Evolutionary conservation across 1,140 invertebrate genomes (phyloP).

Genomic region (Pectinophora gossypiella): DNA sequence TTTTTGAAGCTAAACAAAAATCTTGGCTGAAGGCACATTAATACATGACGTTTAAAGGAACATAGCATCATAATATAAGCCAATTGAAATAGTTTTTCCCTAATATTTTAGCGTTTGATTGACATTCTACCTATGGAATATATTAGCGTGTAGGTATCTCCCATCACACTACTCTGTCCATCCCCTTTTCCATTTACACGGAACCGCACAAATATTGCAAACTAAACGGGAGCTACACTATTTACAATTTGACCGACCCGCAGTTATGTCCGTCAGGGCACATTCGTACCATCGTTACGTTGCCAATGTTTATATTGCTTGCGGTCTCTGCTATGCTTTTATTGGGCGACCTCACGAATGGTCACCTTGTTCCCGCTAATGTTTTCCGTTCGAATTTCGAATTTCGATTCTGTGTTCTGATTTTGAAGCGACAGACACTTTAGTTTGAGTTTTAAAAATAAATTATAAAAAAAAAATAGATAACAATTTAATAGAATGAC

Average conservation of each 20-base stretch:
- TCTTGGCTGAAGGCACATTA: too few relatives aligned
- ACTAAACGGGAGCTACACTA: conserved; percentile 65
- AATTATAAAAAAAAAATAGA: too few relatives aligned
- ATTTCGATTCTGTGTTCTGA: background rate
- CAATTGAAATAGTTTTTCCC: too few relatives aligned
- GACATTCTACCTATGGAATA: too few relatives aligned
- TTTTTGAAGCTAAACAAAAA: too few relatives aligned
- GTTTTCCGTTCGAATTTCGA: background rate
- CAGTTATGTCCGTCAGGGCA: conserved; percentile 50
- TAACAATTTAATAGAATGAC: too few relatives aligned
- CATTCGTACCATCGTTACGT: conserved; percentile 58
- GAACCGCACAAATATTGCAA: conserved; percentile 70
- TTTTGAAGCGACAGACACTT: too few relatives aligned
- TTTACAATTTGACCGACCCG: conserved; percentile 61
- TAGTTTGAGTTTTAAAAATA: too few relatives aligned
- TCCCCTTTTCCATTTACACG: conserved; percentile 68
- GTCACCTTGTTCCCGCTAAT: background rate
- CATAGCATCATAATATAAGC: too few relatives aligned
- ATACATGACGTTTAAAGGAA: too few relatives aligned
- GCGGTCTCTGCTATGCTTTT: conserved; percentile 23
- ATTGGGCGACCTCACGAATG: conserved; percentile 20
- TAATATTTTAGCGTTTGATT: too few relatives aligned
- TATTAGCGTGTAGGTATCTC: too few relatives aligned
- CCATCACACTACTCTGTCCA: conserved; percentile 23
- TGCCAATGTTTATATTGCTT: conserved; percentile 62